Conservation (phyloP, 2,888 invertebrate species). For the Rhaphigaster nebulosa region DNA sequence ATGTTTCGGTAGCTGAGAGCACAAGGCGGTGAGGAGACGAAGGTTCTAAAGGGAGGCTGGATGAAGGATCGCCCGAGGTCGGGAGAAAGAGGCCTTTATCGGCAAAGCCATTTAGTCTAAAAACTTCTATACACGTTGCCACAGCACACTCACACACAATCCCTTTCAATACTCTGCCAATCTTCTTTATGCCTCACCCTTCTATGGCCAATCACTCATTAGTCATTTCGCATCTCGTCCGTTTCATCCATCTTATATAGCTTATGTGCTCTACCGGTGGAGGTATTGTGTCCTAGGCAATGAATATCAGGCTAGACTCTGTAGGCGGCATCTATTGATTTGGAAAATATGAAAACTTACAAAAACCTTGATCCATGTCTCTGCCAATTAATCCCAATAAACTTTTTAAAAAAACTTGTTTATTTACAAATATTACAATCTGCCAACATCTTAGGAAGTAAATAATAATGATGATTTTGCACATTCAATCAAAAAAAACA, state of each 20-base stretch:
- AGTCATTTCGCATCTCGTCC: not conserved
- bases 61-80: not conserved
- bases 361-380: too few relatives aligned
- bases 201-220: constrained; percentile 25
- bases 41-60: not conserved
- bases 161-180: constrained; percentile 22
- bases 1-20: not conserved
- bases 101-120: constrained; percentile 31
- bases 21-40: not conserved
- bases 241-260: constrained; percentile 23
- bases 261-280: not conserved
- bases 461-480: too few relatives aligned
- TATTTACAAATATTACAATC: too few relatives aligned
- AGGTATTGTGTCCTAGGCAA: not conserved
- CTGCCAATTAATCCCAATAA: too few relatives aligned
- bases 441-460: too few relatives aligned
- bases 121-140: not conserved
- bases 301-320: not conserved
- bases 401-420: too few relatives aligned
- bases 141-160: not conserved
- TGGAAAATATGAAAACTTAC: too few relatives aligned
- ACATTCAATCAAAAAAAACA: too few relatives aligned
- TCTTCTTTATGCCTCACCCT: not conserved
- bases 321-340: not conserved
- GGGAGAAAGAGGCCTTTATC: constrained; percentile 18